Evolutionary conservation across 2,888 invertebrate genomes (phyloP).

Genomic region (Mycogona germanica): DNA sequence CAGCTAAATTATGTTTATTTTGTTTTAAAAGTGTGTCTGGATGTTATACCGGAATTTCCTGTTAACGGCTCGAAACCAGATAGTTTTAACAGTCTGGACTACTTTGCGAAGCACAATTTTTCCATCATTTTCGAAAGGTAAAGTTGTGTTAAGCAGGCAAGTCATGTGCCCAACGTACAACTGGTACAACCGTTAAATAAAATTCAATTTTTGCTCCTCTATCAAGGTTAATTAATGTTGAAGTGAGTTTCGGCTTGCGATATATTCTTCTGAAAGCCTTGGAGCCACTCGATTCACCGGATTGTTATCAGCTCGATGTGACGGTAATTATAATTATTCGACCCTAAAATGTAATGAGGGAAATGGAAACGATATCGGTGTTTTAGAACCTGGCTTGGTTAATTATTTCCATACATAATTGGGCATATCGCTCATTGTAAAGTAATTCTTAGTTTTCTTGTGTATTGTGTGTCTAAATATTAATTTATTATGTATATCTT

Average conservation of each 20-base stretch:
- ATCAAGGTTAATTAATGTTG: conserved; percentile 36
- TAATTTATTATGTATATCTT: too few relatives aligned
- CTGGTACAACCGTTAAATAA: conserved; percentile 26
- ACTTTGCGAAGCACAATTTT: conserved; percentile 47
- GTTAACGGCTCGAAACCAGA: conserved; percentile 20
- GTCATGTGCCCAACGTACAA: neutral
- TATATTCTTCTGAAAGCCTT: conserved; percentile 84
- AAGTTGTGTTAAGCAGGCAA: too few relatives aligned
- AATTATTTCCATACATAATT: too few relatives aligned
- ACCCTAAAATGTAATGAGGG: too few relatives aligned
- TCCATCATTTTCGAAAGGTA: conserved; percentile 64
- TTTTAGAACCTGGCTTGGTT: too few relatives aligned
- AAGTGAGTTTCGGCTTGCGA: conserved; percentile 63
- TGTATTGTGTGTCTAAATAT: too few relatives aligned
- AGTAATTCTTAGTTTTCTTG: too few relatives aligned
- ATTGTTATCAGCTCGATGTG: conserved; percentile 79
- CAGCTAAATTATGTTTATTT: neutral
- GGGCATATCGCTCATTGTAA: too few relatives aligned
- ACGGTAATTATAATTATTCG: conserved; percentile 38
- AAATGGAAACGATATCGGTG: too few relatives aligned
- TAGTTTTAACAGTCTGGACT: conserved; percentile 38
- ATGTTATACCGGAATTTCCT: conserved; percentile 1
- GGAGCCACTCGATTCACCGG: conserved; percentile 75
- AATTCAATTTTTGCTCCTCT: neutral
- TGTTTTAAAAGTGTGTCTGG: conserved; percentile 9